Percentiles rank a stretch among this genome's conserved stretches.
Conservation (phyloP, 2,797 vertebrate genomes). For the Heteromormyrus szaboi region DNA sequence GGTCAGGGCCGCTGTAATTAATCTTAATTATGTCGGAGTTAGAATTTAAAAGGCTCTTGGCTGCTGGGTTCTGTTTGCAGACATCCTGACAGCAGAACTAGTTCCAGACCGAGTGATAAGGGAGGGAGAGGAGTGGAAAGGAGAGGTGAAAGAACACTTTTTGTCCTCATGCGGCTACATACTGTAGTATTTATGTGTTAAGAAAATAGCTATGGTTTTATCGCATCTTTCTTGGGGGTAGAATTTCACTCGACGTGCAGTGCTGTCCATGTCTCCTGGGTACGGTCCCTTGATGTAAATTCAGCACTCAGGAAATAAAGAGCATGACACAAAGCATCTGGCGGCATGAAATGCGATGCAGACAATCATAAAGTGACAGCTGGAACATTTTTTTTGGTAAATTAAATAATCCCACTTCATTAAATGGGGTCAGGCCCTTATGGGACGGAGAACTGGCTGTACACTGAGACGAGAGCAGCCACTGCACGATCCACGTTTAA, state of each 20-base stretch:
- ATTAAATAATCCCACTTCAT: constrained; percentile 10
- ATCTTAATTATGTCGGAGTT: constrained; percentile 10
- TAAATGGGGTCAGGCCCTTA: neutral
- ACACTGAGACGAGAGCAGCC: neutral
- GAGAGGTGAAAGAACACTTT: neutral
- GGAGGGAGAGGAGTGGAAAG: neutral
- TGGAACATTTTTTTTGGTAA: constrained; percentile 5
- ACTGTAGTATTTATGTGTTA: neutral
- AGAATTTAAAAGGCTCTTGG: neutral
- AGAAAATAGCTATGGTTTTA: neutral
- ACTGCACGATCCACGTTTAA: neutral
- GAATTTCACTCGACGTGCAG: neutral
- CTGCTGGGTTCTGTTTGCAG: neutral
- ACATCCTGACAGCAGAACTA: neutral
- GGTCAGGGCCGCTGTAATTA: constrained; percentile 11
- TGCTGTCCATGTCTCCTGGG: neutral
- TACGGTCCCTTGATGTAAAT: neutral
- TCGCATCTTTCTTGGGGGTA: neutral
- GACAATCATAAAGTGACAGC: constrained; percentile 13
- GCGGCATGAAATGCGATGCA: neutral
- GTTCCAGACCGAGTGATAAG: neutral
- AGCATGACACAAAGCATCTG: neutral
- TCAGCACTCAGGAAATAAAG: neutral
- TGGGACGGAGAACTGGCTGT: neutral
- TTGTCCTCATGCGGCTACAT: neutral